Base-by-base conservation (phyloP, 2,888 invertebrate genomes). In the Psococerastis gibbosa region DNA sequence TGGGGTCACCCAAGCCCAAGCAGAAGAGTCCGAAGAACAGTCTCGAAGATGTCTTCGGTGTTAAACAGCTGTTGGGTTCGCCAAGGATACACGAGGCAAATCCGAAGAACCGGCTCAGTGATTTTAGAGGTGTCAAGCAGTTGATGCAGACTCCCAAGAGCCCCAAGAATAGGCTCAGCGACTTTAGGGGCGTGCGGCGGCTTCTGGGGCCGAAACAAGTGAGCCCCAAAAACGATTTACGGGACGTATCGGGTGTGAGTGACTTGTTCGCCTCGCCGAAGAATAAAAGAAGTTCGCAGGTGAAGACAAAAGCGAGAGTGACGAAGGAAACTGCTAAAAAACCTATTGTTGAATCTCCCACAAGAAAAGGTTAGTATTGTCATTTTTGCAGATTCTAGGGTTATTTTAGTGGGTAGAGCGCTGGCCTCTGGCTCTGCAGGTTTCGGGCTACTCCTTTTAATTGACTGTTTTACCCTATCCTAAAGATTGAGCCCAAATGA, bases 11-110 rank as follows among this genome's bases (percentile, higher is more conserved):
- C 11, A 6, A 11, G 6, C 27, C 27, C 8, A 15, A 6, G 9
- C 31, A 31, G n/a, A 38, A 18, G 22, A 38, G 38, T 11, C 38
- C 38, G 16, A 38, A 17, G 11, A 38, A 38, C 18, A 20, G 20
- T 20, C 22, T 38, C 5, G 20, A 16, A 5, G 38, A 38, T 20
- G 38, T 38, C 38, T 6, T 5, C 3, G 38, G 38, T 4, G 38
- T 38, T 13, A 38, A 38, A 38, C 38, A 38, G 20, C 5, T 38
- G 5, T 17, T 38, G 6, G 8, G 11, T 9, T 27, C 27, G 6
- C 27, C 27, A 6, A 6, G 11, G 11, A 11, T 27, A 27, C 27
- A 6, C 6, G 11, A 27, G 8, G n/a, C n/a, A n/a, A 27, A 11
- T 27, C 27, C 27, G 27, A 27, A 27, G 27, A 27, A 27, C 27